Evolutionary conservation across 2,797 vertebrate species (phyloP).

Genomic region (Chelon labrosus): DNA sequence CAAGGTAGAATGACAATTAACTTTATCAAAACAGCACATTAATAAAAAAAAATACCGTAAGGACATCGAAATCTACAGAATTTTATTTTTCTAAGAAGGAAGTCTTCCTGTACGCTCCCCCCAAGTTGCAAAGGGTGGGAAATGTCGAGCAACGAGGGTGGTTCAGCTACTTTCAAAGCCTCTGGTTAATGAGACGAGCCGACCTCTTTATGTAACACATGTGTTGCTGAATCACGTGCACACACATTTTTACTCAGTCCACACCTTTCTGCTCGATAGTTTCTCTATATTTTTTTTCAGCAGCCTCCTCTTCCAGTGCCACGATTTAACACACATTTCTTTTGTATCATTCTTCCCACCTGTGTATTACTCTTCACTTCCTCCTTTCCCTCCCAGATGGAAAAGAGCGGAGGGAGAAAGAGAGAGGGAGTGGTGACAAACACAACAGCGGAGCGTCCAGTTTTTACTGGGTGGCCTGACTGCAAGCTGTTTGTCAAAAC

Average conservation of each 20-base stretch:
- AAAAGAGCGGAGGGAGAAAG: slow-evolving; percentile 43
- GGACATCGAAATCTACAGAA: not conserved
- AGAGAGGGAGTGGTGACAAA: slow-evolving; percentile 33
- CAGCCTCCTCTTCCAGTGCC: not conserved
- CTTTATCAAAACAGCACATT: not conserved
- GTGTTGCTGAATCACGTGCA: slow-evolving; percentile 43
- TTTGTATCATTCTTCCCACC: slow-evolving; percentile 39
- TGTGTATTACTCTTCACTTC: slow-evolving; percentile 36
- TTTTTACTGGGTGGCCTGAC: slow-evolving; percentile 68
- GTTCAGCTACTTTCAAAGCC: slow-evolving; percentile 51
- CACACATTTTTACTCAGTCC: slow-evolving; percentile 8
- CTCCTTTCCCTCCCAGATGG: slow-evolving; percentile 65
- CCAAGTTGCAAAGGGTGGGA: slow-evolving; percentile 10
- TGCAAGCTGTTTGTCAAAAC: slow-evolving; percentile 65
- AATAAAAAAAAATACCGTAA: not conserved
- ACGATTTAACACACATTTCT: slow-evolving; percentile 15
- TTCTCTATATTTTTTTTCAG: slow-evolving; percentile 5
- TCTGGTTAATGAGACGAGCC: slow-evolving; percentile 56
- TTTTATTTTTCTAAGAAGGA: not conserved
- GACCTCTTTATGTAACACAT: slow-evolving; percentile 53
- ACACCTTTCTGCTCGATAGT: slow-evolving; percentile 39
- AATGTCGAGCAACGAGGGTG: slow-evolving; percentile 12
- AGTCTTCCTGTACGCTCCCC: slow-evolving; percentile 8
- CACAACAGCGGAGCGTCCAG: slow-evolving; percentile 46
- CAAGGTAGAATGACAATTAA: not conserved